These are phyloP conservation scores for Phrynocephalus forsythii DNA, from an alignment of 2,797 vertebrate species.

Conservation along the genomic window DNA sequence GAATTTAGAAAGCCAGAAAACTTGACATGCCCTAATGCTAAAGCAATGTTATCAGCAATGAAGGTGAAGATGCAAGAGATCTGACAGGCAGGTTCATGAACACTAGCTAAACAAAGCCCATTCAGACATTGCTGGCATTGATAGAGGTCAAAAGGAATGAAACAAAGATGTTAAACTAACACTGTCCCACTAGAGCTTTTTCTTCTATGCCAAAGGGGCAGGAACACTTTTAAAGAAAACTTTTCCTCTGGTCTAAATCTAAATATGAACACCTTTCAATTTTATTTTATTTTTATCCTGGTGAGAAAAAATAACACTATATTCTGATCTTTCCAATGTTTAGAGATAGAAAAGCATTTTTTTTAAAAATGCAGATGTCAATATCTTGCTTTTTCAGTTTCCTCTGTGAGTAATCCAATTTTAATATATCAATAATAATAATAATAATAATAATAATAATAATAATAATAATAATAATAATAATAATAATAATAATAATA, in stretches of 20 bases:
- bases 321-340: not conserved
- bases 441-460: slow-evolving; percentile 20
- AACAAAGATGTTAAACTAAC: not conserved
- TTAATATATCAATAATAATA: slow-evolving; percentile 42
- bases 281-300: not conserved
- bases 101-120: not conserved
- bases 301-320: not conserved
- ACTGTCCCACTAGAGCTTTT: not conserved
- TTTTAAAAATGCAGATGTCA: slow-evolving; percentile 52
- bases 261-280: not conserved
- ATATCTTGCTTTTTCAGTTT: slow-evolving; percentile 40
- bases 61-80: not conserved
- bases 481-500: slow-evolving; percentile 47
- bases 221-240: not conserved
- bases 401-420: slow-evolving; percentile 44
- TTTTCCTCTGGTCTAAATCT: not conserved
- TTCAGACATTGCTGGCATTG: too few relatives aligned
- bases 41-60: not conserved
- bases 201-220: not conserved
- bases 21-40: too few relatives aligned
- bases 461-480: slow-evolving; percentile 43
- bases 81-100: not conserved
- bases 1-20: too few relatives aligned
- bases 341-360: not conserved
- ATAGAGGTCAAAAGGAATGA: not conserved